Evolutionary conservation across 92 coral and sea anemone species (phyloP).

Genomic region (Meandrina meandrites): DNA sequence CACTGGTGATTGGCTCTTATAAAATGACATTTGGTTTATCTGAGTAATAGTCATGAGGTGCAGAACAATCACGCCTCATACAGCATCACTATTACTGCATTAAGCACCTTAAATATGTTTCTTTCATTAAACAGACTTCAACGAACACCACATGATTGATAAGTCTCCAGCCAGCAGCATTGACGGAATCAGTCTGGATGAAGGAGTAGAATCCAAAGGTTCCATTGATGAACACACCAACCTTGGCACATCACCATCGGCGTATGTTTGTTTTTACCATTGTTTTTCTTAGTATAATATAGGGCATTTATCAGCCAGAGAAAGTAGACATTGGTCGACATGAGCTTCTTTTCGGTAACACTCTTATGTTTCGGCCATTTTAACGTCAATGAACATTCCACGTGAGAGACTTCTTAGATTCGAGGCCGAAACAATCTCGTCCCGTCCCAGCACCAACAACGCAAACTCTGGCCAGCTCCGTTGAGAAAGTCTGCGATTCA

Average conservation of each 20-base stretch:
- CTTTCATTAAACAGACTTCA: slow-evolving; percentile 19
- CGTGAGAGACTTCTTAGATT: background rate
- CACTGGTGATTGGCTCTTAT: too few relatives aligned
- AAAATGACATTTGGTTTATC: too few relatives aligned
- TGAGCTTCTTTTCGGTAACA: too few relatives aligned
- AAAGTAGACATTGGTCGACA: background rate
- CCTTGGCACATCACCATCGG: slow-evolving; percentile 64
- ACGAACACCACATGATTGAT: slow-evolving; percentile 14
- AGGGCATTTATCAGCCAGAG: background rate
- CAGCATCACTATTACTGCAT: background rate
- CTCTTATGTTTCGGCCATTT: too few relatives aligned
- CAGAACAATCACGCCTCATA: background rate
- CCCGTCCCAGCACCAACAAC: too few relatives aligned
- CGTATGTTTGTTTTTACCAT: slow-evolving; percentile 46
- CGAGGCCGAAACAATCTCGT: too few relatives aligned
- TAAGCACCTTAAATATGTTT: background rate
- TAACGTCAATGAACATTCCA: too few relatives aligned
- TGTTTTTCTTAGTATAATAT: background rate
- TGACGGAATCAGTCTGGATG: slow-evolving; percentile 68
- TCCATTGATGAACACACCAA: slow-evolving; percentile 53
- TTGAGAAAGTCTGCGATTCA: too few relatives aligned
- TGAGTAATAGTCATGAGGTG: background rate
- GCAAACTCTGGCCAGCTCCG: too few relatives aligned
- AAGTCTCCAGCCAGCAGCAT: slow-evolving; percentile 44
- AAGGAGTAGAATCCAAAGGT: slow-evolving; percentile 66